These are phyloP conservation scores for Anolis carolinensis DNA, from an alignment of 2,113 vertebrate species.

Conservation along the genomic window DNA sequence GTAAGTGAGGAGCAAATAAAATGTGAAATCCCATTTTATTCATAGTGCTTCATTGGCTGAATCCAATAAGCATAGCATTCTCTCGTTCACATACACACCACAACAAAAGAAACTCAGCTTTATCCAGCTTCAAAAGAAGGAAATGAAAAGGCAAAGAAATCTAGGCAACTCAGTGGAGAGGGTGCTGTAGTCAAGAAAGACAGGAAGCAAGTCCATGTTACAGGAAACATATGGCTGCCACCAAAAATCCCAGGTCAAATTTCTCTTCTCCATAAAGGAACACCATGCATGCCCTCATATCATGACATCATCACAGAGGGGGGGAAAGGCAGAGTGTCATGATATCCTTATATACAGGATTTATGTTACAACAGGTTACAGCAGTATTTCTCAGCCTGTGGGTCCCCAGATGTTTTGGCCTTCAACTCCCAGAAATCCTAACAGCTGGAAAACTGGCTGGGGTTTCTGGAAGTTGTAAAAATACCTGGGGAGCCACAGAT, in stretches of 20 bases:
- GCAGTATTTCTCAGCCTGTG: no score
- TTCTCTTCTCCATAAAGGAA: background rate
- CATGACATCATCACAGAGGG: background rate
- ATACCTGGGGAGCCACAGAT: no score
- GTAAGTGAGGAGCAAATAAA: no score
- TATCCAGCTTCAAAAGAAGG: background rate
- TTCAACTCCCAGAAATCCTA: no score
- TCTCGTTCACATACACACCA: background rate
- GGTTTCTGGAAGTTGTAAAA: no score
- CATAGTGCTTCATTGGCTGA: background rate
- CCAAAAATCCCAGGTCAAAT: background rate
- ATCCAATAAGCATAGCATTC: background rate
- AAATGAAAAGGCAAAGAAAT: background rate
- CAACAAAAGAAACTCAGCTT: background rate
- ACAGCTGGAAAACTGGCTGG: no score
- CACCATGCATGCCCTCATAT: background rate
- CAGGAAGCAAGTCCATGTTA: background rate
- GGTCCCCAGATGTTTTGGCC: no score
- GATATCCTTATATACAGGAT: background rate
- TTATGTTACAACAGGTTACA: background rate
- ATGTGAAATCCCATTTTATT: no score
- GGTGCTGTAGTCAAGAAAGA: background rate
- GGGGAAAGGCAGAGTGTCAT: background rate
- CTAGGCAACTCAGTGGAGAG: background rate
- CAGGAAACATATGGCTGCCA: no score